Conservation (phyloP, 2,888 invertebrate species). For the Tineola bisselliella region DNA sequence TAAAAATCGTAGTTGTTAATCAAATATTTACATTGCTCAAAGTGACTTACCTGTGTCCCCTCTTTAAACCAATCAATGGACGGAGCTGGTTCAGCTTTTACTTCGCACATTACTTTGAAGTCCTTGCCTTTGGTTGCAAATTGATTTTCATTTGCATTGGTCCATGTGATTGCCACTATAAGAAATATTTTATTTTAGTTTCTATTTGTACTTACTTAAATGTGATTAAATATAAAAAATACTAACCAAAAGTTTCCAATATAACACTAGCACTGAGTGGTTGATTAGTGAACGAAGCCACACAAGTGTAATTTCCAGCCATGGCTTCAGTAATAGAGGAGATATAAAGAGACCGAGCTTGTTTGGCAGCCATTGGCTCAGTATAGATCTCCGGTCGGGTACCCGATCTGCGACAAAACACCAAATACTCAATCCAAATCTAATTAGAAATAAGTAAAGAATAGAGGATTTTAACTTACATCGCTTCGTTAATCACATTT, state of each 20-base stretch:
- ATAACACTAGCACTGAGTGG: conserved; percentile 72
- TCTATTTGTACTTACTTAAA: neutral
- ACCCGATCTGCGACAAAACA: conserved; percentile 35
- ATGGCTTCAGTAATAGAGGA: conserved; percentile 77
- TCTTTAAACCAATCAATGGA: conserved; percentile 88
- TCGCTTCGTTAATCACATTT: conserved; percentile 72
- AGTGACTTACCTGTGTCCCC: conserved; percentile 68
- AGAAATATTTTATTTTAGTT: neutral
- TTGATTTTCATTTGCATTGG: conserved; percentile 85
- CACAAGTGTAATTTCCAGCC: conserved; percentile 84
- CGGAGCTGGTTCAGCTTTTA: conserved; percentile 85
- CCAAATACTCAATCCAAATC: neutral
- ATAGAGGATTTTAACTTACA: conserved; percentile 57
- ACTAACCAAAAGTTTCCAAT: conserved; percentile 73
- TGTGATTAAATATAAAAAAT: conserved; percentile 13
- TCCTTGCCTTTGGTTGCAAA: conserved; percentile 80
- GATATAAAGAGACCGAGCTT: conserved; percentile 77
- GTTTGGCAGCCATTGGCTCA: conserved; percentile 71
- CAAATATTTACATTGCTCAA: neutral
- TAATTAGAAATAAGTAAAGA: neutral
- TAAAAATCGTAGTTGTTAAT: neutral
- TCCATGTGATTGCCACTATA: conserved; percentile 86
- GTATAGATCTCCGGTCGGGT: conserved; percentile 73
- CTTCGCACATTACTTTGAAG: conserved; percentile 83
- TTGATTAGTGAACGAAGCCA: conserved; percentile 81